Conservation (phyloP, 2,888 invertebrate genomes). For the Diogma glabrata region DNA sequence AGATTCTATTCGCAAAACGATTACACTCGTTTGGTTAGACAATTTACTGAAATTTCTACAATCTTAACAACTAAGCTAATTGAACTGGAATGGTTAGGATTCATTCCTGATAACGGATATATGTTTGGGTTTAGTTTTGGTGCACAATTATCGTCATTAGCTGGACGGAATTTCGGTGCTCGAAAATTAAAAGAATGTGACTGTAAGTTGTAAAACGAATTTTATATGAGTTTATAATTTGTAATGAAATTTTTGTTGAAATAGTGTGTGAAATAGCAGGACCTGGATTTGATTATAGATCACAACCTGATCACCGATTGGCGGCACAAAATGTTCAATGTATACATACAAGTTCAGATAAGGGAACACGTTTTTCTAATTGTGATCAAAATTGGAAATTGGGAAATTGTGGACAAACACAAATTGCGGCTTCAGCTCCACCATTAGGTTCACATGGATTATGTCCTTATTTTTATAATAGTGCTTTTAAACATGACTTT, state of each 20-base stretch:
- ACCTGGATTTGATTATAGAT: slow-evolving; percentile 21
- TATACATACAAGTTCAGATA: slow-evolving; percentile 22
- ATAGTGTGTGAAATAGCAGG: slow-evolving; percentile 23
- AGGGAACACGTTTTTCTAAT: slow-evolving; percentile 21
- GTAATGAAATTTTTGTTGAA: neutral
- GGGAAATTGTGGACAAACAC: slow-evolving; percentile 23
- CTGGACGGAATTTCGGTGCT: slow-evolving; percentile 19
- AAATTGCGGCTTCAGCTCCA: slow-evolving; percentile 19
- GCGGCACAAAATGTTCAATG: slow-evolving; percentile 24
- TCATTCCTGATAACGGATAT: slow-evolving; percentile 19
- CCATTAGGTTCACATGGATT: slow-evolving; percentile 23
- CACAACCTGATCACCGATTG: slow-evolving; percentile 17
- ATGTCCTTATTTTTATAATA: slow-evolving; percentile 23
- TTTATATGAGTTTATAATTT: neutral
- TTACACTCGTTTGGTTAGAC: slow-evolving; percentile 19
- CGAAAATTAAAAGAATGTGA: slow-evolving; percentile 21
- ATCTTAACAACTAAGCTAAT: slow-evolving; percentile 19
- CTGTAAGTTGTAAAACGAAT: slow-evolving; percentile 14
- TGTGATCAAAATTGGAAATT: slow-evolving; percentile 26
- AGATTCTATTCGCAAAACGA: slow-evolving; percentile 18
- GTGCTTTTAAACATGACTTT: slow-evolving; percentile 21
- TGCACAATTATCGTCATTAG: slow-evolving; percentile 21
- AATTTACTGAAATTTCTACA: slow-evolving; percentile 17
- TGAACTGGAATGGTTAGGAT: slow-evolving; percentile 19
- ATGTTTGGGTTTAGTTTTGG: slow-evolving; percentile 24